phyloP scores from a whole-genome alignment of 2,797 vertebrate species.

The Sebastes ruberrimus region DNA sequence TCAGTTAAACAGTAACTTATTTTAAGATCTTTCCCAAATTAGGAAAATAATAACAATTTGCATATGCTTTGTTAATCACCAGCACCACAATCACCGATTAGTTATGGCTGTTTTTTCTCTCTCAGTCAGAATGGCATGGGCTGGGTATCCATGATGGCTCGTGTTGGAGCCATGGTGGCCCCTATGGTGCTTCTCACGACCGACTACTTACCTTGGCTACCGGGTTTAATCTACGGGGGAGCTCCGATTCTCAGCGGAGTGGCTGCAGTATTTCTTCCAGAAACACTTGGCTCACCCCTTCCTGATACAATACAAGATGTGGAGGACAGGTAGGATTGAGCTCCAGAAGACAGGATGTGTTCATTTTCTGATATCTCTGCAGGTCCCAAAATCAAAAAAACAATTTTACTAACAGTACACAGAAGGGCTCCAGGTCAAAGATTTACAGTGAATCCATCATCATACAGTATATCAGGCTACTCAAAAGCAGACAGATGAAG shows the following conservation, averaged over 20 bases:
- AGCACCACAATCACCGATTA: not conserved
- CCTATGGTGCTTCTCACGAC: slow-evolving; percentile 82
- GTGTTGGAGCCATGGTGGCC: slow-evolving; percentile 85
- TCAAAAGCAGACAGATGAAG: not conserved
- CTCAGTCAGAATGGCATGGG: slow-evolving; percentile 91
- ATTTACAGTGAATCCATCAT: not conserved
- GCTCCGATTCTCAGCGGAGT: slow-evolving; percentile 83
- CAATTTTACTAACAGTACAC: not conserved
- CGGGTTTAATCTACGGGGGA: slow-evolving; percentile 84
- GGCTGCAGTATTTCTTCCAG: slow-evolving; percentile 83
- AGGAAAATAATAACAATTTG: not conserved
- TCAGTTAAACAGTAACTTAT: not conserved
- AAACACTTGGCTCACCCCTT: slow-evolving; percentile 83
- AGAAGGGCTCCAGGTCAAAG: not conserved
- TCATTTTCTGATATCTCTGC: not conserved
- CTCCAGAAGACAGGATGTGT: not conserved
- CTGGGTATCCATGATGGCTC: slow-evolving; percentile 83
- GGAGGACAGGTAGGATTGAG: slow-evolving; percentile 81
- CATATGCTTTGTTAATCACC: not conserved
- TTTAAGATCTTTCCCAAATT: not conserved
- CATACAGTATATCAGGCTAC: not conserved
- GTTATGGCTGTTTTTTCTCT: not conserved
- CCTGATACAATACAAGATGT: slow-evolving; percentile 88
- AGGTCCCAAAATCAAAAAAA: slow-evolving; percentile 1
- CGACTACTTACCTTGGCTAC: slow-evolving; percentile 78